These are phyloP conservation scores for Petrocephalus zakoni DNA, from an alignment of 2,113 vertebrate genomes.

Conservation along the genomic window DNA sequence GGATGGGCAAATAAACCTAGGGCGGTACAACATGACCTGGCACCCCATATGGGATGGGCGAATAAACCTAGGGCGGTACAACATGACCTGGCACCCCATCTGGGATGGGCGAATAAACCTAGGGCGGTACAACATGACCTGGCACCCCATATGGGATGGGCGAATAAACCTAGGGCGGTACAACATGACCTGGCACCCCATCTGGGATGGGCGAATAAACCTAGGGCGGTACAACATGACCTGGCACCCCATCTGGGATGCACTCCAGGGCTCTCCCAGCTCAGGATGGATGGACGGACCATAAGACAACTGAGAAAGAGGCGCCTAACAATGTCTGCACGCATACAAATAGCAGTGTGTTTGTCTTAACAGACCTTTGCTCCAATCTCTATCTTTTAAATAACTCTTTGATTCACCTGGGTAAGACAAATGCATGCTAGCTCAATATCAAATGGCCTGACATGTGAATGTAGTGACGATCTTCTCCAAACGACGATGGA, in stretches of 20 bases:
- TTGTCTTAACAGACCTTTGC: background rate
- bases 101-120: background rate
- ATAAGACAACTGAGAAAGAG: background rate
- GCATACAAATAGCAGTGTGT: background rate
- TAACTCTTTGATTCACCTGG: background rate
- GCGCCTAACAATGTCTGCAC: background rate
- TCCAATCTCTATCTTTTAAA: background rate
- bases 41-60: no score
- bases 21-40: no score
- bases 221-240: background rate
- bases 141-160: no score
- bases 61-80: no score
- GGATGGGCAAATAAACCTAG: no score
- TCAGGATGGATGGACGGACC: background rate
- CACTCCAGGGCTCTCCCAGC: background rate
- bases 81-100: no score
- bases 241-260: background rate
- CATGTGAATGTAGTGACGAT: background rate
- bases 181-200: background rate
- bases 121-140: background rate
- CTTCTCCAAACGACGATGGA: background rate
- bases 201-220: background rate
- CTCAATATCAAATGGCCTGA: background rate
- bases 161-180: background rate
- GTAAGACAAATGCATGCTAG: background rate